Evolutionary conservation across 2,797 vertebrate species (phyloP).

Genomic region (Enteromius unitaeniatus): DNA sequence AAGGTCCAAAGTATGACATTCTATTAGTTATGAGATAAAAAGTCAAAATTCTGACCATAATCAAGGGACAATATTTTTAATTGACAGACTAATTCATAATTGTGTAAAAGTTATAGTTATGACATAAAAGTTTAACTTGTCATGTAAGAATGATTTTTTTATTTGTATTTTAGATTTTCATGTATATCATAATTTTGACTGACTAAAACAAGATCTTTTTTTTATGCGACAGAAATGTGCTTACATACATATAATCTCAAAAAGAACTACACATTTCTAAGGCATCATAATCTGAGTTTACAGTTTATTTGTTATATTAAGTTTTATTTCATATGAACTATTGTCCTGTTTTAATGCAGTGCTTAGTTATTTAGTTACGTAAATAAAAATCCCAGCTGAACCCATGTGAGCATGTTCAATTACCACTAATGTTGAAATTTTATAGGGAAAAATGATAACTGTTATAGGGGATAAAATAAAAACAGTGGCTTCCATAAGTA

Average conservation of each 20-base stretch:
- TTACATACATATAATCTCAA: neutral
- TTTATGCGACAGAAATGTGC: neutral
- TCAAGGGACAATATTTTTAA: neutral
- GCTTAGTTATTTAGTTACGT: neutral
- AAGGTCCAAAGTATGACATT: neutral
- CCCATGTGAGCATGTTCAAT: too few species aligned
- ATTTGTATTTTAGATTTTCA: neutral
- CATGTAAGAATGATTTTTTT: neutral
- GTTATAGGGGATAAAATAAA: neutral
- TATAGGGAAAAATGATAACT: neutral
- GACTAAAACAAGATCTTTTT: neutral
- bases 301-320: neutral
- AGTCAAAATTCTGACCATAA: neutral
- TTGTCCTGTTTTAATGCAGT: neutral
- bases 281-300: neutral
- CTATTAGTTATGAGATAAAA: neutral
- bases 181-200: neutral
- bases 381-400: neutral
- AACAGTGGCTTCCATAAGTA: neutral
- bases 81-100: neutral
- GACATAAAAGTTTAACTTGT: neutral
- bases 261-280: neutral
- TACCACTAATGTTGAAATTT: too few species aligned
- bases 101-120: neutral
- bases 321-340: neutral